These are phyloP conservation scores for Triops longicaudatus DNA, from an alignment of 1,140 invertebrate species.

Conservation along the genomic window DNA sequence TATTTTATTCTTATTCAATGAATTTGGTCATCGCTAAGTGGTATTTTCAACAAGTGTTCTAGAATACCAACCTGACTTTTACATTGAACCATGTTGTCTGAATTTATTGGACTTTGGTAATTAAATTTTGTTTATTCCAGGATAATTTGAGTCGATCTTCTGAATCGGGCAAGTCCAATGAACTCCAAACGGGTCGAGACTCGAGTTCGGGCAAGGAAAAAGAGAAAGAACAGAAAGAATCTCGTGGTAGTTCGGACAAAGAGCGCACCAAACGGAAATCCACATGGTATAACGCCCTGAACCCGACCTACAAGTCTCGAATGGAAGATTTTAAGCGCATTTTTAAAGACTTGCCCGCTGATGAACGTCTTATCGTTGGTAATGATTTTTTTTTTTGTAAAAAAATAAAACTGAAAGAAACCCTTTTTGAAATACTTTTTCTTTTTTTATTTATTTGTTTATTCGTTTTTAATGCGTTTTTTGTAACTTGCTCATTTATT, in stretches of 20 bases:
- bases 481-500: too few relatives aligned
- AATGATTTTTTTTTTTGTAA: too few relatives aligned
- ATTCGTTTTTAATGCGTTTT: neutral
- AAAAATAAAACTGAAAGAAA: too few relatives aligned
- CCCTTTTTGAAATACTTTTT: too few relatives aligned
- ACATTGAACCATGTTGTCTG: too few relatives aligned
- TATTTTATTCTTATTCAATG: too few relatives aligned
- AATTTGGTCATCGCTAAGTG: too few relatives aligned
- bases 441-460: too few relatives aligned
- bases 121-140: neutral
- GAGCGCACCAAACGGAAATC: conserved; percentile 49
- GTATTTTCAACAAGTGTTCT: too few relatives aligned
- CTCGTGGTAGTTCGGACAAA: neutral
- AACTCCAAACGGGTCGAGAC: neutral
- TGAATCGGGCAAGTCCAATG: neutral
- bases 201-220: neutral
- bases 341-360: conserved; percentile 82
- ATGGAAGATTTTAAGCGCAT: conserved; percentile 85
- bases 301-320: conserved; percentile 86
- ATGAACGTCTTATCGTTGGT: conserved; percentile 88
- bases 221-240: neutral
- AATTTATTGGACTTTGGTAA: too few relatives aligned
- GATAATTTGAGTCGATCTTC: neutral
- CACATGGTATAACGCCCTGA: conserved; percentile 74
- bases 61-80: too few relatives aligned